phyloP scores from a whole-genome alignment of 2,113 vertebrate species.

The Psettodes erumei region DNA sequence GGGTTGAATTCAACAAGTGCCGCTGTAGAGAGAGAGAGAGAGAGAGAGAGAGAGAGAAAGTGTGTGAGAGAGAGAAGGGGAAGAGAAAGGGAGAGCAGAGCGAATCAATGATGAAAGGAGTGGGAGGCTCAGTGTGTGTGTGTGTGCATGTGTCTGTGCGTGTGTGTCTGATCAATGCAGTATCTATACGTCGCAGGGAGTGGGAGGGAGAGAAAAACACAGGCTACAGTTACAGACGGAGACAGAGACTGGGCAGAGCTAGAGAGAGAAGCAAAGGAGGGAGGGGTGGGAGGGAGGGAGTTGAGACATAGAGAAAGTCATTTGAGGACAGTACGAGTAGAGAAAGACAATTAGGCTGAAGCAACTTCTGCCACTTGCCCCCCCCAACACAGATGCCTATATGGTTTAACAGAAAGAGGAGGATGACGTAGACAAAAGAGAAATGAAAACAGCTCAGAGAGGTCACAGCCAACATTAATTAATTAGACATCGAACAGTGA shows the following conservation, averaged over 20 bases:
- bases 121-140: constrained; percentile 71
- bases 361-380: constrained; percentile 75
- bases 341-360: constrained; percentile 83
- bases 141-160: constrained; percentile 73
- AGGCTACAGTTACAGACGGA: constrained; percentile 85
- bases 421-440: constrained; percentile 57
- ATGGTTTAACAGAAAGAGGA: constrained; percentile 33
- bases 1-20: constrained; percentile 85
- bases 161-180: constrained; percentile 81
- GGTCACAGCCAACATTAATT: constrained; percentile 51
- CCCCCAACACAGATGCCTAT: constrained; percentile 63
- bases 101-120: constrained; percentile 82
- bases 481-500: constrained; percentile 56
- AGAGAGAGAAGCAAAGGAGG: constrained; percentile 61
- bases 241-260: constrained; percentile 75
- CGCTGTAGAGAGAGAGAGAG: constrained; percentile 74
- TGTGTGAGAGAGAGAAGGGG: constrained; percentile 31
- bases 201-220: constrained; percentile 75
- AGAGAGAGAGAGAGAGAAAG: constrained; percentile 48
- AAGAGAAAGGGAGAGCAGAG: constrained; percentile 57
- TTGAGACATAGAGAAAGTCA: constrained; percentile 83
- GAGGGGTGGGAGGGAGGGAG: constrained; percentile 34
- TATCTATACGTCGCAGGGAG: constrained; percentile 83
- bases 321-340: constrained; percentile 83
- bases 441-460: constrained; percentile 48